Conservation (phyloP, 2,888 invertebrate species). For the Mystacides longicornis region DNA sequence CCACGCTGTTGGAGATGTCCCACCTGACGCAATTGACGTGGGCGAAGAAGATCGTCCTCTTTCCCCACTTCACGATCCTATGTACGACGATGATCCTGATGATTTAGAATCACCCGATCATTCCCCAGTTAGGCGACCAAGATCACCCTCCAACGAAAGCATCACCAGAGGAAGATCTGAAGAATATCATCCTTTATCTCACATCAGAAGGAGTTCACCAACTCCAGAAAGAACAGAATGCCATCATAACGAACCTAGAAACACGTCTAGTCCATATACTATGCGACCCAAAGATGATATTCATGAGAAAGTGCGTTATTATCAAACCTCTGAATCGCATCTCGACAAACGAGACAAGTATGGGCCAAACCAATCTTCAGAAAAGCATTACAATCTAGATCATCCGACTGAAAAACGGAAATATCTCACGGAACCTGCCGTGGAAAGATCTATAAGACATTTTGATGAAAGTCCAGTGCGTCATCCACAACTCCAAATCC, state of each 20-base stretch:
- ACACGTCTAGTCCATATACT: slow-evolving; percentile 56
- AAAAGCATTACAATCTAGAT: slow-evolving; percentile 39
- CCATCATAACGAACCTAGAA: slow-evolving; percentile 56
- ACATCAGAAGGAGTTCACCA: slow-evolving; percentile 31
- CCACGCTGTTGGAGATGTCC: slow-evolving; percentile 83
- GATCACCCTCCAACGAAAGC: slow-evolving; percentile 47
- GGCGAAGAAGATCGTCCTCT: slow-evolving; percentile 56
- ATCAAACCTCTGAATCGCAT: slow-evolving; percentile 9
- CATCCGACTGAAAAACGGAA: slow-evolving; percentile 42
- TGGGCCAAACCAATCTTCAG: slow-evolving; percentile 23
- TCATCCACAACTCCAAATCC: slow-evolving; percentile 62
- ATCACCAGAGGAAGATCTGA: slow-evolving; percentile 36
- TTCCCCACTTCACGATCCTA: slow-evolving; percentile 48
- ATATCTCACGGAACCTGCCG: slow-evolving; percentile 40
- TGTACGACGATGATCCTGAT: slow-evolving; percentile 47
- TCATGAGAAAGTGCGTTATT: slow-evolving; percentile 20
- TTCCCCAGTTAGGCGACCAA: slow-evolving; percentile 50
- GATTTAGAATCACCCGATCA: slow-evolving; percentile 54
- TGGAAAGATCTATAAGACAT: slow-evolving; percentile 45
- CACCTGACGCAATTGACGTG: slow-evolving; percentile 66
- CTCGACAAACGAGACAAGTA: slow-evolving; percentile 38
- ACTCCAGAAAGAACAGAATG: slow-evolving; percentile 58
- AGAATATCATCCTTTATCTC: slow-evolving; percentile 30
- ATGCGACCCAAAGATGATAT: slow-evolving; percentile 62
- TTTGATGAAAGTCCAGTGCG: slow-evolving; percentile 43